Base-by-base conservation (phyloP, 2,113 vertebrate species). In the Mystacornis crossleyi region DNA sequence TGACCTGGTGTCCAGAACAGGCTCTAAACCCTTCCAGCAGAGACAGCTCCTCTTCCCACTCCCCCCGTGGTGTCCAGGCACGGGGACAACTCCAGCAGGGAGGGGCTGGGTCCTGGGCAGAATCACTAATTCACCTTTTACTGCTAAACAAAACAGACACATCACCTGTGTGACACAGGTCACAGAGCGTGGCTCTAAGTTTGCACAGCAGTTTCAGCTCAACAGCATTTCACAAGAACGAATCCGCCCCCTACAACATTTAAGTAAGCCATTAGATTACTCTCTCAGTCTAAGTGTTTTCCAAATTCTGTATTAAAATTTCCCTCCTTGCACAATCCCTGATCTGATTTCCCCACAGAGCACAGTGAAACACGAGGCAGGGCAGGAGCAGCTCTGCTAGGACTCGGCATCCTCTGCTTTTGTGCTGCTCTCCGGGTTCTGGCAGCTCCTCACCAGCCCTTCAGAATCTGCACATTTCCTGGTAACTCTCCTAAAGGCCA, bases 401-500 rank as follows among this genome's bases (percentile, higher is more conserved):
- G 75, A 70, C 60, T 65, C 1, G 5, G 34, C 28, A 48, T 40
- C 87, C 62, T 89, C n/a, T 80, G 62, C 86, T 81, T 96, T 84
- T 93, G 64, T 91, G 88, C 43, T 45, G 74, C 71, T 75, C 86
- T 81, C 77, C 78, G 88, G 85, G 51, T 62, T 77, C 70, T 70
- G 72, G 71, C 71, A 33, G 72, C 53, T 95, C 78, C 79, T 66
- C 71, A 51, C 50, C 81, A 75, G n/a, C 74, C 60, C 81, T 78
- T 83, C 92, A 66, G 48, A 78, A 89, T 61, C 90, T 95, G 48
- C 81, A 83, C 64, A 23, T 79, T 91, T 86, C 73, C 82, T 66
- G 48, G 3, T 69, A 81, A 80, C 61, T 75, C 38, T 55, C 66
- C 42, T 33, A 0, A 71, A 87, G 24, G 64, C 67, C 34, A 31